Evolutionary conservation across 2,797 vertebrate species (phyloP).

Genomic region (Hemibagrus guttatus): DNA sequence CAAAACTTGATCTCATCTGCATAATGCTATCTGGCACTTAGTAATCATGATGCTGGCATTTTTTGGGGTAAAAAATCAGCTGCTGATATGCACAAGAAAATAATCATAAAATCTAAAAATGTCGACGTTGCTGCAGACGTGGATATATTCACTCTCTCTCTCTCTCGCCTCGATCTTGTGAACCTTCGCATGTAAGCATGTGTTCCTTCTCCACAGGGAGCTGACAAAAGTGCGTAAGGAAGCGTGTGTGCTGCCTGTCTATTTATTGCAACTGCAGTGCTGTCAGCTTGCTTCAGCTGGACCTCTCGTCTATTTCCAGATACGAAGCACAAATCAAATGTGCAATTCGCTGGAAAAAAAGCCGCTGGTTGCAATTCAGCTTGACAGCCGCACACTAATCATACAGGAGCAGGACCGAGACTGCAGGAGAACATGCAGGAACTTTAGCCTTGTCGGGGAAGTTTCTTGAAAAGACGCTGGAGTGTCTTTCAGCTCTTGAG

Average conservation of each 20-base stretch:
- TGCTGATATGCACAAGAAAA: conserved; percentile 2
- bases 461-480: neutral
- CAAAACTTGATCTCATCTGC: neutral
- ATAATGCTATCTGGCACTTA: neutral
- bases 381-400: conserved; percentile 25
- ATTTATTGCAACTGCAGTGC: conserved; percentile 24
- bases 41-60: neutral
- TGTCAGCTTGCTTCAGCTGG: conserved; percentile 25
- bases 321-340: conserved; percentile 36
- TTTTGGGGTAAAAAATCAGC: neutral
- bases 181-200: neutral
- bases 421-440: neutral
- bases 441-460: conserved; percentile 2
- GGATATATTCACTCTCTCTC: neutral
- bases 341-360: neutral
- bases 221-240: neutral
- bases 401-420: neutral
- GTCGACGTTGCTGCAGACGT: neutral
- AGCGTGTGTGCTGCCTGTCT: conserved; percentile 11
- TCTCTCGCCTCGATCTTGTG: neutral
- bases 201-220: conserved; percentile 1
- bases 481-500: neutral
- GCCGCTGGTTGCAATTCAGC: neutral
- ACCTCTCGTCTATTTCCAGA: conserved; percentile 31
- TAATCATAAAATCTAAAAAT: neutral